These are phyloP conservation scores for Lytechinus variegatus DNA, from an alignment of 35 echinoderm and acorn worm genomes.

Conservation along the genomic window DNA sequence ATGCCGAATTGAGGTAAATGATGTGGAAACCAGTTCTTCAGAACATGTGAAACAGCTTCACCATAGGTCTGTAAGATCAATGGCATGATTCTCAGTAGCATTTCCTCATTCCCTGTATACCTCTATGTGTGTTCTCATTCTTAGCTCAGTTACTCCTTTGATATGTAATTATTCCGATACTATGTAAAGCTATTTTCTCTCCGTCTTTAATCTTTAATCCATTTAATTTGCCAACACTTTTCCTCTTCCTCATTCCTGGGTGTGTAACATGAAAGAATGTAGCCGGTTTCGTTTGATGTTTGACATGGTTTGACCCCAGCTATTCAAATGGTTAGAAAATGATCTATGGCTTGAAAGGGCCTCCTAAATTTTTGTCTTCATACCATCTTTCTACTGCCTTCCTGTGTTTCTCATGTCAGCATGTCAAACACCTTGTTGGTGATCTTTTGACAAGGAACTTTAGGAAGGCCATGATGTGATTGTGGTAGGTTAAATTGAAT, in stretches of 20 bases:
- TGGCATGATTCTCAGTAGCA: background rate
- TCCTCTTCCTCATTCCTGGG: background rate
- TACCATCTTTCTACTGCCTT: background rate
- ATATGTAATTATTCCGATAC: background rate
- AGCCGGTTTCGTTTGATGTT: background rate
- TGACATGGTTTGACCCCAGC: background rate
- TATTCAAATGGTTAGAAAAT: background rate
- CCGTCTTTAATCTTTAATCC: background rate
- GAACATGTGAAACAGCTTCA: background rate
- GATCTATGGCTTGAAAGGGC: background rate
- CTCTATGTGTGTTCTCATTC: background rate
- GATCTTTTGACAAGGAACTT: background rate
- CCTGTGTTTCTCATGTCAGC: background rate
- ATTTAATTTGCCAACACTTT: constrained; percentile 20
- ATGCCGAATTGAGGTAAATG: background rate
- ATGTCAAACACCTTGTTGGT: background rate
- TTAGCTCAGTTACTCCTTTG: background rate
- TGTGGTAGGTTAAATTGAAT: background rate
- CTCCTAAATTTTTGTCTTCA: background rate
- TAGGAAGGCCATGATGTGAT: background rate
- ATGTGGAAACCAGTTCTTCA: background rate
- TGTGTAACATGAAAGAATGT: background rate
- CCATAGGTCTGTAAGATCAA: background rate
- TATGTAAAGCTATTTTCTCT: background rate
- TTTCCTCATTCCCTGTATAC: background rate